phyloP scores from a whole-genome alignment of 2,113 vertebrate genomes.

The Myiozetetes cayanensis region DNA sequence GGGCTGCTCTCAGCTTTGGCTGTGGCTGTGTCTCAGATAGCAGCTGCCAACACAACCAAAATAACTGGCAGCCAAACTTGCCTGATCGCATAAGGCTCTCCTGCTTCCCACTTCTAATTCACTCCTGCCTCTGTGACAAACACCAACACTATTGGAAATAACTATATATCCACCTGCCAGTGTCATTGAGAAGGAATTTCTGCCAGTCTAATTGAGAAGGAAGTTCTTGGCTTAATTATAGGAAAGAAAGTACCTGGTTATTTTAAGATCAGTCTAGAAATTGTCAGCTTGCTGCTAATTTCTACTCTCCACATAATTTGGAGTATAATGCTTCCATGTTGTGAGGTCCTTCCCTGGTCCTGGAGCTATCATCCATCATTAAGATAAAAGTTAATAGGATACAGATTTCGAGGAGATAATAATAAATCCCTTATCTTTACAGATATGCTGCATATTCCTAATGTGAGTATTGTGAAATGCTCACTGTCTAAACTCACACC shows the following conservation, averaged over 20 bases:
- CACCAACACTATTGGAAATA: constrained; percentile 18
- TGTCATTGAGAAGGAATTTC: background rate
- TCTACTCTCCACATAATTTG: background rate
- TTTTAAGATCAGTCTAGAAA: constrained; percentile 36
- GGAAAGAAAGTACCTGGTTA: background rate
- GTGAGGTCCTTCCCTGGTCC: background rate
- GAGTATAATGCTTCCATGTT: background rate
- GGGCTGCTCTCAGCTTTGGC: background rate
- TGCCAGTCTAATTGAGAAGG: constrained; percentile 22
- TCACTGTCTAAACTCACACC: background rate
- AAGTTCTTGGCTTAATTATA: constrained; percentile 36
- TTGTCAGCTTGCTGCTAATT: constrained; percentile 10
- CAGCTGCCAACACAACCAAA: background rate
- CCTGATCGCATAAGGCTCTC: background rate
- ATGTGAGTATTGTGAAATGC: background rate
- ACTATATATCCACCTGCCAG: background rate
- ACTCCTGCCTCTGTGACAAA: background rate
- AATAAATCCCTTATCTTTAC: background rate
- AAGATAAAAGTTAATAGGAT: background rate
- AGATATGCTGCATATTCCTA: background rate
- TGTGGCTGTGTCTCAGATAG: background rate
- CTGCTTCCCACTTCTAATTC: background rate
- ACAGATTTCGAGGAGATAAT: background rate
- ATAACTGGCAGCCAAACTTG: constrained; percentile 9
- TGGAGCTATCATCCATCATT: background rate